These are phyloP conservation scores for Gadus chalcogrammus DNA, from an alignment of 2,113 vertebrate genomes.

Conservation along the genomic window DNA sequence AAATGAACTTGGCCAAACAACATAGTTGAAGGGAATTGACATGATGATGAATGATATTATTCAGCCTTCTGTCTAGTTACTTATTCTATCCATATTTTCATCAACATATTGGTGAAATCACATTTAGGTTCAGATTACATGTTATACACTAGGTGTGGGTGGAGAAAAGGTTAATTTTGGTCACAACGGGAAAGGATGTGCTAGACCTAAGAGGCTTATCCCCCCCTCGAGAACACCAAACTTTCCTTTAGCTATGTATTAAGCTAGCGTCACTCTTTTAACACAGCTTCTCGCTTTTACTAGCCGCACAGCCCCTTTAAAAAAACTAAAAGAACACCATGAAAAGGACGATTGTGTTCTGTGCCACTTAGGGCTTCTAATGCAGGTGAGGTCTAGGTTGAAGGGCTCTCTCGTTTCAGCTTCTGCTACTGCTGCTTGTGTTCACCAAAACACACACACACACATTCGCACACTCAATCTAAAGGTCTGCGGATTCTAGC, in stretches of 20 bases:
- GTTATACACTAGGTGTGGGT: no score
- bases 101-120: no score
- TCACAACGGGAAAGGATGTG: background rate
- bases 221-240: conserved; percentile 13
- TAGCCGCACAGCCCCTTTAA: conserved; percentile 14
- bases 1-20: no score
- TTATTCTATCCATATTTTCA: no score
- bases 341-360: conserved; percentile 61
- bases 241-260: conserved; percentile 18
- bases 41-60: no score
- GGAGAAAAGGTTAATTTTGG: no score
- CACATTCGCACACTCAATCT: conserved; percentile 25
- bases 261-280: conserved; percentile 2
- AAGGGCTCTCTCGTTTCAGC: conserved; percentile 50
- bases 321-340: conserved; percentile 27
- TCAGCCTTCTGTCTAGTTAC: no score
- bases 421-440: conserved; percentile 22
- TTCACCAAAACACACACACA: conserved; percentile 12
- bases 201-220: background rate
- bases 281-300: conserved; percentile 10
- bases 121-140: no score
- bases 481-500: conserved; percentile 28
- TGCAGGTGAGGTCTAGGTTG: conserved; percentile 45
- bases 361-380: conserved; percentile 44
- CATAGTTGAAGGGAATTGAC: no score